Evolutionary conservation across 2,888 invertebrate species (phyloP).

Genomic region (Diploptera punctata): DNA sequence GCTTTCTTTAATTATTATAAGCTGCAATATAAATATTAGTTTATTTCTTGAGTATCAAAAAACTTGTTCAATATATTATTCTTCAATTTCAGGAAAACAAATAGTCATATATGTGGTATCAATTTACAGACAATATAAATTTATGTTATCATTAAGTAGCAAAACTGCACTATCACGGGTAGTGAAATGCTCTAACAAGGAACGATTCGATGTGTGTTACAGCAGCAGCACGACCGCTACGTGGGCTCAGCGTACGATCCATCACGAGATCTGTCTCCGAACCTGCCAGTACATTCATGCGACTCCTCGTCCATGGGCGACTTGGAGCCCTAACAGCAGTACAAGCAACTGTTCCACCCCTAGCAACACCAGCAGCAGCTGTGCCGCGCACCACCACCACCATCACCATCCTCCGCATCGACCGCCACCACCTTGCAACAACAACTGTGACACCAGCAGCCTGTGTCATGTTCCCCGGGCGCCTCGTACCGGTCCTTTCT

Average conservation of each 20-base stretch:
- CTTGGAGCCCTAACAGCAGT: slow-evolving; percentile 35
- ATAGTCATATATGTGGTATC: too few relatives aligned
- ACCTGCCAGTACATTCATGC: slow-evolving; percentile 71
- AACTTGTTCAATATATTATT: too few relatives aligned
- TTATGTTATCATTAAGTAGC: too few relatives aligned
- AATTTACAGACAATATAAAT: too few relatives aligned
- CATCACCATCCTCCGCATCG: slow-evolving; percentile 30
- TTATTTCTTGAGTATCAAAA: too few relatives aligned
- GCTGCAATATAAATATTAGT: too few relatives aligned
- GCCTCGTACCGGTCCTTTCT: neutral
- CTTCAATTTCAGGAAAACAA: too few relatives aligned
- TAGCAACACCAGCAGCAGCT: slow-evolving; percentile 20
- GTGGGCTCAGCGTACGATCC: slow-evolving; percentile 67
- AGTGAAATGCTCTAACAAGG: too few relatives aligned
- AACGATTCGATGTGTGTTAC: too few relatives aligned
- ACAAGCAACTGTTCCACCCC: slow-evolving; percentile 47
- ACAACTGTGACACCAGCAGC: slow-evolving; percentile 28
- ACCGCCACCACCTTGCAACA: slow-evolving; percentile 48
- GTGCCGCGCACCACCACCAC: slow-evolving; percentile 10
- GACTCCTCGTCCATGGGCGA: slow-evolving; percentile 57
- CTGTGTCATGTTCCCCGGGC: neutral
- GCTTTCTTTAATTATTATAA: too few relatives aligned
- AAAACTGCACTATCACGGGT: too few relatives aligned
- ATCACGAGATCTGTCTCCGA: slow-evolving; percentile 75
- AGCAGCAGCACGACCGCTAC: slow-evolving; percentile 68